Evolutionary conservation across 2,797 vertebrate species (phyloP).

Genomic region (Phoebastria nigripes): DNA sequence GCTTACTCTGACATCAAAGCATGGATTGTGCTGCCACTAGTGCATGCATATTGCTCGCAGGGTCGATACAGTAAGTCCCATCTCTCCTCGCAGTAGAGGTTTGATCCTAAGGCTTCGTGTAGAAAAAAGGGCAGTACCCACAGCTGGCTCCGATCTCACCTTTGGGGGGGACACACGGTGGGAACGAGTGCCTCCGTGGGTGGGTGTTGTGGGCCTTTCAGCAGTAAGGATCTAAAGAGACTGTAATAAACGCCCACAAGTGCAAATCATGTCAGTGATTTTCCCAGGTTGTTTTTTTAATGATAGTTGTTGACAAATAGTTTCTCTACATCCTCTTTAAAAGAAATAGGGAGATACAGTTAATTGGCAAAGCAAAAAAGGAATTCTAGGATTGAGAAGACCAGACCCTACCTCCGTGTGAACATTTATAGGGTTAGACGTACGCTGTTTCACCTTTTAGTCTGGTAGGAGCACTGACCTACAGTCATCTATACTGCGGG

Average conservation of each 20-base stretch:
- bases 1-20: accelerated
- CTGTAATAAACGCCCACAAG: background rate
- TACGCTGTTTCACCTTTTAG: background rate
- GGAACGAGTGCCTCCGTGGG: accelerated
- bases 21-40: background rate
- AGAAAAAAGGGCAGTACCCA: background rate
- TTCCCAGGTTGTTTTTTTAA: background rate
- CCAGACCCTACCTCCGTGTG: background rate
- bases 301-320: background rate
- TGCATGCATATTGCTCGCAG: accelerated
- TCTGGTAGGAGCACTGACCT: background rate
- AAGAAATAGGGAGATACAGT: background rate
- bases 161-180: accelerated
- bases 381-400: background rate
- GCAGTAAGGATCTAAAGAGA: background rate
- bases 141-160: background rate
- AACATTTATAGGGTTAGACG: accelerated
- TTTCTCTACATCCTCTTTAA: background rate
- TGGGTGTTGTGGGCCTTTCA: background rate
- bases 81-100: background rate
- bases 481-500: background rate
- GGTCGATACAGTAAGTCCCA: accelerated
- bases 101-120: background rate
- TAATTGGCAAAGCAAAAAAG: background rate
- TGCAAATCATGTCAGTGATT: background rate